A percentile compares a stretch with the other conserved stretches of the same genome.
phyloP scores from a whole-genome alignment of 1,140 invertebrate genomes.

The Megathymus violae region DNA sequence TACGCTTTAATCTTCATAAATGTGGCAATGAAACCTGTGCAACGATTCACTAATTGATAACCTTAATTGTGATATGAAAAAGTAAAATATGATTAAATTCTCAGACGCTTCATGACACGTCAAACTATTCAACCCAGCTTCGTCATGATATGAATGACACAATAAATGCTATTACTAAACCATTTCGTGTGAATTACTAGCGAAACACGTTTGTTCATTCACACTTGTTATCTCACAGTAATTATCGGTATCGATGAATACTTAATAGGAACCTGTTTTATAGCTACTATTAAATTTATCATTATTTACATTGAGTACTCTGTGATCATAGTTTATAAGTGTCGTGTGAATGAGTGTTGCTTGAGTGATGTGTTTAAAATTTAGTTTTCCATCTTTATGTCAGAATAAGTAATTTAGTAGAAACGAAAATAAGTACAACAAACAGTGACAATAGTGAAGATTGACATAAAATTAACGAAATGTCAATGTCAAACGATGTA shows the following conservation, averaged over 20 bases:
- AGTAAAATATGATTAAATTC: background rate
- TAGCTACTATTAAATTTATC: slow-evolving; percentile 18
- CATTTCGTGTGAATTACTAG: slow-evolving; percentile 32
- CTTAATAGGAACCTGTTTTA: slow-evolving; percentile 31
- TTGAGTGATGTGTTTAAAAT: background rate
- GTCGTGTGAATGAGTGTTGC: background rate
- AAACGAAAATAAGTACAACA: too few species aligned
- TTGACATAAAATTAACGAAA: background rate
- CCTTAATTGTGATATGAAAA: too few species aligned
- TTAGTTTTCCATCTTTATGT: background rate
- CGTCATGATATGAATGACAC: slow-evolving; percentile 26
- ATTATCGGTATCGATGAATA: slow-evolving; percentile 35
- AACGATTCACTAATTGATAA: background rate
- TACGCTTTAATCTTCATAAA: too few species aligned
- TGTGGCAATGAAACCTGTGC: too few species aligned
- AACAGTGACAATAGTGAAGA: too few species aligned
- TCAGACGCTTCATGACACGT: background rate
- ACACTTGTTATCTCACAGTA: slow-evolving; percentile 30
- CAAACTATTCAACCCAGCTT: background rate
- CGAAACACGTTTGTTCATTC: slow-evolving; percentile 34
- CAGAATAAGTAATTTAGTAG: too few species aligned
- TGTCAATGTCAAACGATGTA: too few species aligned
- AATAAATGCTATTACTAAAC: slow-evolving; percentile 31
- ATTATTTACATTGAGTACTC: background rate
- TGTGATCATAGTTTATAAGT: background rate